These are phyloP conservation scores for Echinops telfairi DNA, from an alignment of 2,113 vertebrate genomes.

Conservation along the genomic window DNA sequence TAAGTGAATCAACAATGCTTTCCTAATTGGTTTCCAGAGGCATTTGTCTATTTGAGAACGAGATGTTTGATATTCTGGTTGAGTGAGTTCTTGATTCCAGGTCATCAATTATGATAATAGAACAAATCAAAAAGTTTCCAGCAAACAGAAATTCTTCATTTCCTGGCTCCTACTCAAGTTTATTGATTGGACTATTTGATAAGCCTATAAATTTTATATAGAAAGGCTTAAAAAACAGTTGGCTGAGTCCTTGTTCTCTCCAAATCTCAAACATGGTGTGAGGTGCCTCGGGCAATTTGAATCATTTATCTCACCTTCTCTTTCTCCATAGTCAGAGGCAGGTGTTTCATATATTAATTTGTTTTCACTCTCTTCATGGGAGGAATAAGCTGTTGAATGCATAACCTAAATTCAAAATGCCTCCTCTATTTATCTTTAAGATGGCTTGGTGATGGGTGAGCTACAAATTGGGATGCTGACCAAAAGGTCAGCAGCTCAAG, in stretches of 20 bases:
- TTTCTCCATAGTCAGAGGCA: neutral
- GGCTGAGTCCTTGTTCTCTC: constrained; percentile 42
- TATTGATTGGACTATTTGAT: constrained; percentile 76
- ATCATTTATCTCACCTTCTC: neutral
- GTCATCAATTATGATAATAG: constrained; percentile 82
- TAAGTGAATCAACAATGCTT: constrained; percentile 57
- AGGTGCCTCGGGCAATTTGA: neutral
- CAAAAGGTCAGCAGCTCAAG: too few species aligned
- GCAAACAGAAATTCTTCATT: constrained; percentile 80
- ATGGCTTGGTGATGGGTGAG: too few species aligned
- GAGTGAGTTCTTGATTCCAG: constrained; percentile 81
- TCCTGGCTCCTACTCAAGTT: constrained; percentile 76
- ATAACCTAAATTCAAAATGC: neutral
- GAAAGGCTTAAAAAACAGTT: constrained; percentile 66
- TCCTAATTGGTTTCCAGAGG: constrained; percentile 62
- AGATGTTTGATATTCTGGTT: constrained; percentile 79
- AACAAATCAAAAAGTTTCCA: constrained; percentile 83
- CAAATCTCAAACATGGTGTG: constrained; percentile 46
- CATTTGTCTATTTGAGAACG: constrained; percentile 66
- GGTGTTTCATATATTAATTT: neutral
- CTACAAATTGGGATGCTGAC: too few species aligned
- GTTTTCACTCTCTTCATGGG: neutral
- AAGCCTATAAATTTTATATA: constrained; percentile 76
- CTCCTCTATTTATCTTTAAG: constrained; percentile 10
- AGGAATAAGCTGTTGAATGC: neutral